Base-by-base conservation (phyloP, 2,113 vertebrate genomes). In the Falco punctatus region DNA sequence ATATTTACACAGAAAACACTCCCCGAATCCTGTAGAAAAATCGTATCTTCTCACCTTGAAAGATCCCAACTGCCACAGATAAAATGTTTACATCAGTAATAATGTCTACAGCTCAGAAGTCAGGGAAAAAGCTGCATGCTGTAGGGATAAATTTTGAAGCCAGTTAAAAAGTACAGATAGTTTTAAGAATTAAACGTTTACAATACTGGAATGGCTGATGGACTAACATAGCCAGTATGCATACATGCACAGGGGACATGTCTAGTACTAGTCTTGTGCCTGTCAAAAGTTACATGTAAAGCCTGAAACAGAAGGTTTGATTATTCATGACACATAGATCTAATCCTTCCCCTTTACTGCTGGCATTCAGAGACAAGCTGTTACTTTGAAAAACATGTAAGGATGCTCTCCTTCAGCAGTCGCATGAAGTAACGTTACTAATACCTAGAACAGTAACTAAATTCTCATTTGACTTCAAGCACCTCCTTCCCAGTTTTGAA, bases 361-460 rank as follows among this genome's bases (percentile, higher is more conserved):
- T 91, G 58, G 24, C 49, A 67, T 33, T 58, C 57, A 81, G 12
- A 75, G 33, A 51, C 32, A 59, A 48, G 90, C 27, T 30, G 51
- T 46, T 52, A 15, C 13, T 95, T 26, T 40, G 27, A 79, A 44
- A 86, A 67, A 46, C 2, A 38, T 0, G 1, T 15, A 33, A 52
- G 70, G 55, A 49, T 40, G 52, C 15, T 57, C 40, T 75, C 48
- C 71, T 42, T 57, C 88, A 89, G 51, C 71, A 70, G 88, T 19
- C 0, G 0, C 2, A 1, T 55, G 46, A 80, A 66, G 48, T 35
- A 55, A 46, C 13, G 2, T 15, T 17, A 62, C 8, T 6, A 44
- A 46, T 6, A 57, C 15, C 40, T 77, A 52, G 19, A 83, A 57
- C 22, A 73, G 62, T 7, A 81, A 86, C 16, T n/a, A 10, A 62